A percentile compares a stretch with the other conserved stretches of the same genome.
Conservation (phyloP, 2,797 vertebrate genomes). For the Limosa lapponica region DNA sequence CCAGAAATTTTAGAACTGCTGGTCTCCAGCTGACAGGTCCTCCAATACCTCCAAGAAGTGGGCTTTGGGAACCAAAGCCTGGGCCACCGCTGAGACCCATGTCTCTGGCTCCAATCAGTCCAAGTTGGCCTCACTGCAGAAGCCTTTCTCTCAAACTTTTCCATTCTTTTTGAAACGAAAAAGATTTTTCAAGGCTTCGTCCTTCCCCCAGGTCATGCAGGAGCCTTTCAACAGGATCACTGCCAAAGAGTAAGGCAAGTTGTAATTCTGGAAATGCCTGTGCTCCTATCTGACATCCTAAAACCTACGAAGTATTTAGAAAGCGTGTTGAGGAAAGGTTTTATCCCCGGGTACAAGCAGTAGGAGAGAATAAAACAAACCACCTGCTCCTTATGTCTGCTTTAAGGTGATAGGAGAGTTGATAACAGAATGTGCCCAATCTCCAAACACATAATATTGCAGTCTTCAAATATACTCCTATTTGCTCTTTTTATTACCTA, state of each 20-base stretch:
- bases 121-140: background rate
- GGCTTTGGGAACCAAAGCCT: background rate
- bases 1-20: background rate
- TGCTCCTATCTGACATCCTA: background rate
- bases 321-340: background rate
- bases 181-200: background rate
- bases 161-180: background rate
- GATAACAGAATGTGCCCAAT: background rate
- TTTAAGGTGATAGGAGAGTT: background rate
- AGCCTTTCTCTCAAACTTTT: background rate
- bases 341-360: background rate
- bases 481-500: background rate
- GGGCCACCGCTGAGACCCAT: accelerated
- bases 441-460: background rate
- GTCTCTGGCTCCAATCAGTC: background rate
- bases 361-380: background rate
- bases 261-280: background rate
- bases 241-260: background rate
- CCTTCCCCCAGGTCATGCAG: background rate
- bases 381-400: background rate
- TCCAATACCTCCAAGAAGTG: accelerated
- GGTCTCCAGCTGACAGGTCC: background rate
- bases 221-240: background rate
- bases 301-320: background rate
- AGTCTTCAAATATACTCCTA: background rate